phyloP scores from a whole-genome alignment of 1,140 invertebrate species.

The Parapsyche elsis region DNA sequence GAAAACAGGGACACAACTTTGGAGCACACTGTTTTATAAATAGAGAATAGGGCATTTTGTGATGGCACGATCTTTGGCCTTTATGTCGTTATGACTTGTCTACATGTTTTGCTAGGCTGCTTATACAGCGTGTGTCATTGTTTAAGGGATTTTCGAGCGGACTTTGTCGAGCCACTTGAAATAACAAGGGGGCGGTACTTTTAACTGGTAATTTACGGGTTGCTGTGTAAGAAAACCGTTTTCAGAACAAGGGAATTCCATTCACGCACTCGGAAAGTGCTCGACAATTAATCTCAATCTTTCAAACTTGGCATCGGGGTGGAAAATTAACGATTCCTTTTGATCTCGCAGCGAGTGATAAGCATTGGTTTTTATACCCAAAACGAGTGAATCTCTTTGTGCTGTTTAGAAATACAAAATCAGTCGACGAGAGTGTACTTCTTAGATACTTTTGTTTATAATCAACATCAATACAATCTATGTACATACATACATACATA shows the following conservation, averaged over 20 bases:
- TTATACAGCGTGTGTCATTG: neutral
- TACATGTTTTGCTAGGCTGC: neutral
- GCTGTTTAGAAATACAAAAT: too few species aligned
- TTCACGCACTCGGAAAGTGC: neutral
- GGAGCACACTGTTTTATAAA: neutral
- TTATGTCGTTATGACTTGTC: neutral
- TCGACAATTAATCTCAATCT: constrained; percentile 19
- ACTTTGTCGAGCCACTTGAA: constrained; percentile 22
- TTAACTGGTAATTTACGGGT: neutral
- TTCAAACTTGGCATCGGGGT: constrained; percentile 5
- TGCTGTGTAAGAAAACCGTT: neutral
- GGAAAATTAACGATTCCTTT: neutral
- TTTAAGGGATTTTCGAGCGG: neutral
- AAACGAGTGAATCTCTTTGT: too few species aligned
- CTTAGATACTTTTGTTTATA: too few species aligned
- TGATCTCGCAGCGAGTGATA: neutral
- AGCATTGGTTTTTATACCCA: too few species aligned
- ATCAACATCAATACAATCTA: too few species aligned
- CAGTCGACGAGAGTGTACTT: too few species aligned
- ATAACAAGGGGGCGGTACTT: constrained; percentile 21
- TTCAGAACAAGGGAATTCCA: neutral
- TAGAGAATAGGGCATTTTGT: neutral
- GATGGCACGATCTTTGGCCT: neutral
- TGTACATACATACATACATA: too few species aligned
- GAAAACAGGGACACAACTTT: too few species aligned